These are phyloP conservation scores for Hoplostethus atlanticus DNA, from an alignment of 2,797 vertebrate genomes.

Conservation along the genomic window DNA sequence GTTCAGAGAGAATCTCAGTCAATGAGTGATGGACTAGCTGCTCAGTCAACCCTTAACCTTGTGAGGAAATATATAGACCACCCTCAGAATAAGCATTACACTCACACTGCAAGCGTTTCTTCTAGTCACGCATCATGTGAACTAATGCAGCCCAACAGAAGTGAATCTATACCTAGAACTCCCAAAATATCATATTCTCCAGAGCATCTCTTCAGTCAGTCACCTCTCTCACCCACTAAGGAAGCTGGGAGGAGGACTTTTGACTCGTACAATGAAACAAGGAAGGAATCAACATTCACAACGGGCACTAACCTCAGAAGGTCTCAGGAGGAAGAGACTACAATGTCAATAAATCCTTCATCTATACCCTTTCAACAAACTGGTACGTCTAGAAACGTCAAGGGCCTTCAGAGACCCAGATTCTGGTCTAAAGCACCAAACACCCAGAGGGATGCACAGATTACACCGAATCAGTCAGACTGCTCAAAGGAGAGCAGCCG, in stretches of 20 bases:
- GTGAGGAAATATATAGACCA: slow-evolving; percentile 47
- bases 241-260: slow-evolving; percentile 47
- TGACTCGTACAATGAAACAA: slow-evolving; percentile 23
- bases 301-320: slow-evolving; percentile 24
- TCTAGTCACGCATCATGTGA: slow-evolving; percentile 28
- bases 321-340: slow-evolving; percentile 27
- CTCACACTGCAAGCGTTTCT: slow-evolving; percentile 24
- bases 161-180: slow-evolving; percentile 1
- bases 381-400: slow-evolving; percentile 8
- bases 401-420: slow-evolving; percentile 35
- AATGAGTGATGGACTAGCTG: slow-evolving; percentile 30
- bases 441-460: slow-evolving; percentile 42
- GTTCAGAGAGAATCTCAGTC: slow-evolving; percentile 49
- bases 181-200: slow-evolving; percentile 14
- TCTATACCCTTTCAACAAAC: slow-evolving; percentile 25
- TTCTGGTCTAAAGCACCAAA: slow-evolving; percentile 44
- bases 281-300: slow-evolving; percentile 18
- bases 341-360: slow-evolving; percentile 11
- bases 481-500: slow-evolving; percentile 55
- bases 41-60: slow-evolving; percentile 30
- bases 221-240: slow-evolving; percentile 12
- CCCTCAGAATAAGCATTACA: slow-evolving; percentile 28
- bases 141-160: slow-evolving; percentile 28
- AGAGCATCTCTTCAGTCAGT: slow-evolving; percentile 13
- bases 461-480: slow-evolving; percentile 26